Percentiles rank a stretch among this genome's conserved stretches.
Conservation (phyloP, 2,888 invertebrate species). For the Masnerella sp. region DNA sequence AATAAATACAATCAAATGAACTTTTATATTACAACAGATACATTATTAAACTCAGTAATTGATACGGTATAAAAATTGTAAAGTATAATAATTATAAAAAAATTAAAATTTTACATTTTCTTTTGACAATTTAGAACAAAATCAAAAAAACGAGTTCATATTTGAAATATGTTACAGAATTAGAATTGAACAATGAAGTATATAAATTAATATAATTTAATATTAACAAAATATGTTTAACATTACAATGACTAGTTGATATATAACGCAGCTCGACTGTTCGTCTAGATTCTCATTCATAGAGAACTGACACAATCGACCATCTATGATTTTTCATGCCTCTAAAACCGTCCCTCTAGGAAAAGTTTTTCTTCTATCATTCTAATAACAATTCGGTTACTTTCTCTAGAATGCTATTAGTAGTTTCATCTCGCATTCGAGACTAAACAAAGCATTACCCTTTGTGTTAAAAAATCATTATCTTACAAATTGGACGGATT, state of each 20-base stretch:
- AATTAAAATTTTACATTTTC: too few relatives aligned
- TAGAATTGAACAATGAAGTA: too few relatives aligned
- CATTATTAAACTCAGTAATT: too few relatives aligned
- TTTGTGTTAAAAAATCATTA: constrained; percentile 55
- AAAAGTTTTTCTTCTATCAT: constrained; percentile 47
- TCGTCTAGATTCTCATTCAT: constrained; percentile 82
- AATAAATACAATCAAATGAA: too few relatives aligned
- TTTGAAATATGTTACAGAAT: too few relatives aligned
- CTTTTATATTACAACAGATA: too few relatives aligned
- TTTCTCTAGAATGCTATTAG: constrained; percentile 69
- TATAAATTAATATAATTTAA: too few relatives aligned
- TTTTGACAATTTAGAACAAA: too few relatives aligned
- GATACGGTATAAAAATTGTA: too few relatives aligned
- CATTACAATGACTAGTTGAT: constrained; percentile 19
- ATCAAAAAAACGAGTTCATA: too few relatives aligned
- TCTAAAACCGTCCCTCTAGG: constrained; percentile 58
- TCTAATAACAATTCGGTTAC: constrained; percentile 22
- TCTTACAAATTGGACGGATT: constrained; percentile 63
- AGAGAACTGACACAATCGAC: constrained; percentile 83
- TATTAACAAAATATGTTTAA: too few relatives aligned
- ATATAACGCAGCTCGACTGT: constrained; percentile 69
- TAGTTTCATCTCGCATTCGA: constrained; percentile 73
- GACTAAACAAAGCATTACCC: constrained; percentile 75
- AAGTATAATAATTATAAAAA: too few relatives aligned
- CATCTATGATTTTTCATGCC: constrained; percentile 55